Evolutionary conservation across 2,888 invertebrate species (phyloP).

Genomic region (Pyrocoelia pectoralis): DNA sequence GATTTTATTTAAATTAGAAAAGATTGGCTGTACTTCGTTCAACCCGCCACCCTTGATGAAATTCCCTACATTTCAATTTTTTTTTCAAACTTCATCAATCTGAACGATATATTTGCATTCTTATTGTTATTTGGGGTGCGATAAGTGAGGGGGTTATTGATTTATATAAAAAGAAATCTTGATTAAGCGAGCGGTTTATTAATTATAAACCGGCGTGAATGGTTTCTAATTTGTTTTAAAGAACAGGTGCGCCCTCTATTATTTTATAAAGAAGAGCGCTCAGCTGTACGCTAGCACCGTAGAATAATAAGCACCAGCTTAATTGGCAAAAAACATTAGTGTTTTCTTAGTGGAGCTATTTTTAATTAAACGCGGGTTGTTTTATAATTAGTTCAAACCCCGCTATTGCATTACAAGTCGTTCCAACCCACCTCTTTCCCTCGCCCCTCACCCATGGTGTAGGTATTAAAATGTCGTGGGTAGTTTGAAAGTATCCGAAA

Average conservation of each 20-base stretch:
- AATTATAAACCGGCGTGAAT: conserved; percentile 19
- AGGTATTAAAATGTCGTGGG: too few relatives aligned
- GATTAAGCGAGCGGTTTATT: not conserved
- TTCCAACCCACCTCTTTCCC: too few relatives aligned
- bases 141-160: too few relatives aligned
- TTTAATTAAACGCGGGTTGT: conserved; percentile 47
- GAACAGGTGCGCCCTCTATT: conserved; percentile 33
- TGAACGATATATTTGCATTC: too few relatives aligned
- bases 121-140: too few relatives aligned
- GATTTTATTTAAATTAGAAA: conserved; percentile 40
- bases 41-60: conserved; percentile 15
- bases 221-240: conserved; percentile 27
- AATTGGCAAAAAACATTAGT: conserved; percentile 49
- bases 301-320: conserved; percentile 49
- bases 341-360: conserved; percentile 47
- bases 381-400: conserved; percentile 35
- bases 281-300: conserved; percentile 43
- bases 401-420: not conserved
- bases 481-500: too few relatives aligned
- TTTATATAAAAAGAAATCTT: too few relatives aligned
- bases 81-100: not conserved
- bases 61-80: conserved; percentile 1
- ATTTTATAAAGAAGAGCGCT: conserved; percentile 35
- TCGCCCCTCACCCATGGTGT: too few relatives aligned
- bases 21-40: conserved; percentile 33